Evolutionary conservation across 1,140 invertebrate genomes (phyloP), one percentile per base, ranked within the genome.

Genomic region (Pogonus chalceus): DNA sequence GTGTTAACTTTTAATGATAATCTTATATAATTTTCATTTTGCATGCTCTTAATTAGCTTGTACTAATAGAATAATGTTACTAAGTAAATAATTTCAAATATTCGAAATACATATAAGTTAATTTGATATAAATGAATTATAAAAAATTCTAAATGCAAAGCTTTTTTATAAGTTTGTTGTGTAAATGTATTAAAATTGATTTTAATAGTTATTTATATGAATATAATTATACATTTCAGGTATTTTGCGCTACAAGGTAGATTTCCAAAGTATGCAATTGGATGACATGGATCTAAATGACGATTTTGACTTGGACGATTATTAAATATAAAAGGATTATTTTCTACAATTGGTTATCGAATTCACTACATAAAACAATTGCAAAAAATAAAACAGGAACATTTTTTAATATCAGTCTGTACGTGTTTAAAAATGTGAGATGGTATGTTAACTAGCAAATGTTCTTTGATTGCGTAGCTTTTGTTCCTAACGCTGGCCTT

Each of bases 201-300:
- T n/a, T n/a, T n/a, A n/a, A n/a, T n/a, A n/a, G n/a, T n/a, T n/a
- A n/a, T n/a, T n/a, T n/a, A n/a, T n/a, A n/a, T n/a, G n/a, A n/a
- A n/a, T n/a, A n/a, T n/a, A n/a, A n/a, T n/a, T n/a, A n/a, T 65
- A 62, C 68, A 73, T 78, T 78, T 14, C 77, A 96, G 92, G 92
- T 71, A 84, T 98, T 65, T 83, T 98, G 62, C 88, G 96, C 58
- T 98, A 99, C 81, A 94, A 96, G 77, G 95, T 99, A 61, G 96
- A 98, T 78, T 95, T 98, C 81, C 93, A 97, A 71, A 90, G 87
- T 69, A 84, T 98, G 80, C 93, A 98, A 70, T 78, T 89, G 62
- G 87, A 93, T 63, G 90, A 95, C 50, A 78, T 85, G 64, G 87
- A 89, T 60, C 78, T 79, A 55, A 86, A 89, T 65, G 87, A 88